phyloP scores from a whole-genome alignment of 1,140 invertebrate genomes.

The Lutraria rhynchaena region DNA sequence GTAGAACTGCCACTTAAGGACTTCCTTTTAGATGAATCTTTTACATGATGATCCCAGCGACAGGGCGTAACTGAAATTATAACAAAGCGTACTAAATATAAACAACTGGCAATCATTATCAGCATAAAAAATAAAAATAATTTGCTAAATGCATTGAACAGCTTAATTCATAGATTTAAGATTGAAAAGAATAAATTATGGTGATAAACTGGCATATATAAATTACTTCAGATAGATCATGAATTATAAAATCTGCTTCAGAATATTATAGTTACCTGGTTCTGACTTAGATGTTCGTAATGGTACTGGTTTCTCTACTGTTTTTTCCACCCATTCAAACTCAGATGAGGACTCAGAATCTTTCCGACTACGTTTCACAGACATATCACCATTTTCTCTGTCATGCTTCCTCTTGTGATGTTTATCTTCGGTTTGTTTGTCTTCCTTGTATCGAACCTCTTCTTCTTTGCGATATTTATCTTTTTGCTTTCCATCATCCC shows the following conservation, averaged over 20 bases:
- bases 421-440: background rate
- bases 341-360: conserved; percentile 46
- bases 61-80: conserved; percentile 23
- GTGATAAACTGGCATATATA: too few species aligned
- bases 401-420: conserved; percentile 2
- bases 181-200: too few species aligned
- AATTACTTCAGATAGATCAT: too few species aligned
- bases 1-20: conserved; percentile 40
- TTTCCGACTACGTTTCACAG: conserved; percentile 12
- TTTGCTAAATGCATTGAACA: too few species aligned
- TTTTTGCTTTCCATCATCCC: background rate
- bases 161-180: too few species aligned
- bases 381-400: background rate
- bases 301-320: conserved; percentile 53
- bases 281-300: conserved; percentile 11
- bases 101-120: background rate
- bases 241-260: background rate
- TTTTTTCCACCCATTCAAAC: conserved; percentile 61
- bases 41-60: conserved; percentile 60
- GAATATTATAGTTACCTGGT: conserved; percentile 56
- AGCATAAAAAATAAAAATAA: too few species aligned
- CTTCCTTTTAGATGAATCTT: conserved; percentile 54
- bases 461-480: background rate
- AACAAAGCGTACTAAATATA: background rate
- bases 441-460: too few species aligned